Percentiles rank a stretch among this genome's conserved stretches.
These are phyloP conservation scores for Podotricha telesiphe DNA, from an alignment of 2,888 invertebrate genomes.

Conservation along the genomic window DNA sequence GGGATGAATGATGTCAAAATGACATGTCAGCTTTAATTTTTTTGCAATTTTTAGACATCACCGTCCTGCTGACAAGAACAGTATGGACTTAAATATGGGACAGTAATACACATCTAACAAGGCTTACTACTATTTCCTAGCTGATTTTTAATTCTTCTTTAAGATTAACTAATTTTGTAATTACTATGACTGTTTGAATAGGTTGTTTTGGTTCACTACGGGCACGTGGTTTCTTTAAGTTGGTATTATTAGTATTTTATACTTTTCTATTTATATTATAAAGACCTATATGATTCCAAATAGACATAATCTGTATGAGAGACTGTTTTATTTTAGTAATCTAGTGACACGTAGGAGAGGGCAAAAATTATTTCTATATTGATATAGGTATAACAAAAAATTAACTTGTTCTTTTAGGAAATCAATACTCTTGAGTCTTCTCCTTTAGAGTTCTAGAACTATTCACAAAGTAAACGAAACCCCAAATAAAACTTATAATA, in stretches of 20 bases:
- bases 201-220: neutral
- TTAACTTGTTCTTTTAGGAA: too few relatives aligned
- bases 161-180: neutral
- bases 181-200: neutral
- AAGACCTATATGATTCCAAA: too few relatives aligned
- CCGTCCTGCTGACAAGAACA: conserved; percentile 38
- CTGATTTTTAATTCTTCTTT: neutral
- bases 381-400: too few relatives aligned
- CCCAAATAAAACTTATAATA: too few relatives aligned
- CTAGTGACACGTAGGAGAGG: too few relatives aligned
- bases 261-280: neutral
- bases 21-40: conserved; percentile 73
- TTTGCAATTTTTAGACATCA: conserved; percentile 60
- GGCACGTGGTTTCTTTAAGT: neutral
- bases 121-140: neutral
- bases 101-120: conserved; percentile 12
- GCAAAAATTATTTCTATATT: too few relatives aligned
- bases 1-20: conserved; percentile 81
- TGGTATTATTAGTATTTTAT: neutral
- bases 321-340: too few relatives aligned
- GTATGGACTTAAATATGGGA: conserved; percentile 26
- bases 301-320: too few relatives aligned
- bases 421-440: too few relatives aligned
- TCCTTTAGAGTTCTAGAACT: too few relatives aligned
- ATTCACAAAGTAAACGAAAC: too few relatives aligned